Percentiles rank a stretch among this genome's conserved stretches.
Evolutionary conservation across 2,888 invertebrate genomes (phyloP).

Genomic region (Diarsia mendica): DNA sequence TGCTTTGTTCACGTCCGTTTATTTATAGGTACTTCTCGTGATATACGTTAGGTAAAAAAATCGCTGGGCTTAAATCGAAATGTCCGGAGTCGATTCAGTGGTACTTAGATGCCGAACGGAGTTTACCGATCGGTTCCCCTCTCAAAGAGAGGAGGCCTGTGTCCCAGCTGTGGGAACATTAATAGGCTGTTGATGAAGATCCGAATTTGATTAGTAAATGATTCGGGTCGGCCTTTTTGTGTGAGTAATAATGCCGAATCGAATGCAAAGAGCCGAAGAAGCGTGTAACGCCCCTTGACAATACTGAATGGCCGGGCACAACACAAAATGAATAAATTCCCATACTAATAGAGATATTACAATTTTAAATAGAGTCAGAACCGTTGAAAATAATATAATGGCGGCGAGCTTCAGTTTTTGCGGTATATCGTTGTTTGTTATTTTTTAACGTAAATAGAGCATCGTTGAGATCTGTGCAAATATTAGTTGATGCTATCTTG

Average conservation of each 20-base stretch:
- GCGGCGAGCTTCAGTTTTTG: slow-evolving; percentile 19
- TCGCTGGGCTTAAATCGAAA: too few species aligned
- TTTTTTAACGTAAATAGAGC: slow-evolving; percentile 12
- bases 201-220: not conserved
- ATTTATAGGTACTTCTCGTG: too few species aligned
- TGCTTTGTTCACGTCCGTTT: too few species aligned
- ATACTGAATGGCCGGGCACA: slow-evolving; percentile 10
- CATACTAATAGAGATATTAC: slow-evolving; percentile 57
- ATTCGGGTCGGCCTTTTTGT: not conserved
- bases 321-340: slow-evolving; percentile 54
- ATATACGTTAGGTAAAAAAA: too few species aligned
- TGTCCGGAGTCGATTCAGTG: too few species aligned
- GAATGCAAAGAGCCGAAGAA: not conserved
- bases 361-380: slow-evolving; percentile 53
- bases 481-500: slow-evolving; percentile 10
- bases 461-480: not conserved
- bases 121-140: not conserved
- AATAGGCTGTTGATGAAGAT: too few species aligned
- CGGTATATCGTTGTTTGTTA: slow-evolving; percentile 22
- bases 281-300: not conserved
- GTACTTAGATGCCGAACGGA: not conserved
- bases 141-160: too few species aligned
- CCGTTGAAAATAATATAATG: slow-evolving; percentile 37
- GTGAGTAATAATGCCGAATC: not conserved
- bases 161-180: too few species aligned